Evolutionary conservation across 53 echinoderm and acorn worm genomes (phyloP), one percentile per base, ranked within the genome.

Genomic region (Stichopus horrens): DNA sequence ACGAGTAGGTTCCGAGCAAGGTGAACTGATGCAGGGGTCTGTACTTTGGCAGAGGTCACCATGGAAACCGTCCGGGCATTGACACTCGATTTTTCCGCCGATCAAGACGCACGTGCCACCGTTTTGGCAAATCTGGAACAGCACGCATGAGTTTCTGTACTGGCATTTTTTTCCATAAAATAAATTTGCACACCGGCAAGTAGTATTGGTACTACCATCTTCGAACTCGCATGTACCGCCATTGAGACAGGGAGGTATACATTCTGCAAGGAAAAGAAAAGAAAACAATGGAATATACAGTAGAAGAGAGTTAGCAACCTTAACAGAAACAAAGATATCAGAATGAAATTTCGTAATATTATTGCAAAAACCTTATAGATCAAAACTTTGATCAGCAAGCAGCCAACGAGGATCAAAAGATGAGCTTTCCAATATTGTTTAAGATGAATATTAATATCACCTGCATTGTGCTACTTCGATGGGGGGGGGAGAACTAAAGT

Each of bases 101-200:
- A 93, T 51, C 19, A 83, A 63, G 19, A 84, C 77, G 77, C 96
- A 96, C 74, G 91, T 92, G 18, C 93, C 96, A 14, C 91, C 89
- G 55, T 93, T 87, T 57, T 90, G 52, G 91, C 91, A 91, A 88
- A 74, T 66, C 16, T 75, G 16, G 67, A 66, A 76, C 65, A 76
- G 66, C 4, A 88, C 52, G 83, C 96, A 96, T 5, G 88, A 68
- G 75, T 96, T 93, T 73, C 60, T 73, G 65, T 75, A 23, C 88
- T 96, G 76, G 54, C 96, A 96, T 20, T 9, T 74, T 18, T 18
- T 9, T 5, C 96, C 96, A 85, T 91, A 91, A 90, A 93, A 90
- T 18, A 84, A 80, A 4, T 77, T 23, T 16, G 52, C 80, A 74
- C 96, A 96, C 16, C 14, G 22, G 73, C 96, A 96, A 8, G 16